Evolutionary conservation across 2,888 invertebrate species (phyloP).

Genomic region (Tenthredo scrophulariae): DNA sequence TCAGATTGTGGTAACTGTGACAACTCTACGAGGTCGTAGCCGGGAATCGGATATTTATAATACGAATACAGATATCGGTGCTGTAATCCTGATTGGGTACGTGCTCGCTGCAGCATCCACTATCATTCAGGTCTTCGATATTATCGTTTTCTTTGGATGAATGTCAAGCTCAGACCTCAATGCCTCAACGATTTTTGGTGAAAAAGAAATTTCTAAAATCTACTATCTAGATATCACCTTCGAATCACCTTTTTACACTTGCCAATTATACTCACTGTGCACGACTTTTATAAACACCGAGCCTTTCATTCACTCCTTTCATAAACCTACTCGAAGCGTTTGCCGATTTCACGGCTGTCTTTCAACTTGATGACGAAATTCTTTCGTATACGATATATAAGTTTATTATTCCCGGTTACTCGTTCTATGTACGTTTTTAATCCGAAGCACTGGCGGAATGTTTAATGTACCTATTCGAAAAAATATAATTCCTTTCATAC

Average conservation of each 20-base stretch:
- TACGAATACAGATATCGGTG: constrained; percentile 20
- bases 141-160: constrained; percentile 2
- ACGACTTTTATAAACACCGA: constrained; percentile 24
- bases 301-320: constrained; percentile 41
- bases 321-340: constrained; percentile 20
- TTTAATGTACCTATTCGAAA: neutral
- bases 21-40: constrained; percentile 51
- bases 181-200: neutral
- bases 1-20: constrained; percentile 46
- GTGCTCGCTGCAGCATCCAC: neutral
- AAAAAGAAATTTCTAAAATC: neutral
- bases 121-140: neutral
- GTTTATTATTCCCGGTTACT: constrained; percentile 4
- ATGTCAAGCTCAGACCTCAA: constrained; percentile 41
- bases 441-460: neutral
- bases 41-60: constrained; percentile 40
- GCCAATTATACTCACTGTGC: constrained; percentile 22
- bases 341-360: constrained; percentile 43
- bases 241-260: constrained; percentile 29
- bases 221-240: constrained; percentile 27
- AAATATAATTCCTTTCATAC: constrained; percentile 7
- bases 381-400: neutral
- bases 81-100: neutral
- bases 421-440: constrained; percentile 2
- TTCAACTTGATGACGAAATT: constrained; percentile 30